A percentile compares a stretch with the other conserved stretches of the same genome.
Conservation (phyloP, 1,140 invertebrate species). For the Drosophila serrata region DNA sequence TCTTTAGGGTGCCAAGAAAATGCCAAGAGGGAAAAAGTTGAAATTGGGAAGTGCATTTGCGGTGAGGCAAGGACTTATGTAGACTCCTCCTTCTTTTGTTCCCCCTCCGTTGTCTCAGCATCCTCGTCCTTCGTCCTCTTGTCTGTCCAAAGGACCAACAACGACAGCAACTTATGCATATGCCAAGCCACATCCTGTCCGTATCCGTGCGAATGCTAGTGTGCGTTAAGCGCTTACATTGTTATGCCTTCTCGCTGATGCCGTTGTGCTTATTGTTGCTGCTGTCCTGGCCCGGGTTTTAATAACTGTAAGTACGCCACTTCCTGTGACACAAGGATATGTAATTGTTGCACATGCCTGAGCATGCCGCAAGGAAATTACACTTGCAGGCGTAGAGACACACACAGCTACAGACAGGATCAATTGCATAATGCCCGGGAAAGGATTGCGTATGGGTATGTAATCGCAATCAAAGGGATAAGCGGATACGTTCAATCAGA, state of each 20-base stretch:
- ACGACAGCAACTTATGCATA: slow-evolving; percentile 50
- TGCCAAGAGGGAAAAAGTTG: slow-evolving; percentile 45
- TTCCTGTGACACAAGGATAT: slow-evolving; percentile 68
- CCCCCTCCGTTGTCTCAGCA: slow-evolving; percentile 18
- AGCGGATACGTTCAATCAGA: slow-evolving; percentile 18
- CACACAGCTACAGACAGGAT: slow-evolving; percentile 27
- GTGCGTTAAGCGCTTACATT: slow-evolving; percentile 77
- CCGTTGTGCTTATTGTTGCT: slow-evolving; percentile 51
- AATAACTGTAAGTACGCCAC: slow-evolving; percentile 78
- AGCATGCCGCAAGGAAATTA: slow-evolving; percentile 56
- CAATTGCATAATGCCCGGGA: slow-evolving; percentile 44
- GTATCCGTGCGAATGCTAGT: slow-evolving; percentile 32
- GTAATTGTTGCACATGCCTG: slow-evolving; percentile 71
- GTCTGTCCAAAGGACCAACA: slow-evolving; percentile 37
- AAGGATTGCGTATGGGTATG: neutral
- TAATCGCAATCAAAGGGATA: slow-evolving; percentile 16
- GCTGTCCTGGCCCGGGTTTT: slow-evolving; percentile 58
- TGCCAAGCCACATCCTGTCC: slow-evolving; percentile 51
- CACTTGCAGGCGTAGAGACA: slow-evolving; percentile 2
- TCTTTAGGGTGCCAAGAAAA: slow-evolving; percentile 30
- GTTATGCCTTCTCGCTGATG: slow-evolving; percentile 58
- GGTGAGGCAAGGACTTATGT: slow-evolving; percentile 63
- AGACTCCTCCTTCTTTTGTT: slow-evolving; percentile 4
- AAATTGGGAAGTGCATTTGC: slow-evolving; percentile 75
- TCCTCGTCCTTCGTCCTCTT: slow-evolving; percentile 8